A percentile compares a stretch with the other conserved stretches of the same genome.
phyloP scores from a whole-genome alignment of 2,113 vertebrate genomes.

The Cryptomyrus ogoouensis region DNA sequence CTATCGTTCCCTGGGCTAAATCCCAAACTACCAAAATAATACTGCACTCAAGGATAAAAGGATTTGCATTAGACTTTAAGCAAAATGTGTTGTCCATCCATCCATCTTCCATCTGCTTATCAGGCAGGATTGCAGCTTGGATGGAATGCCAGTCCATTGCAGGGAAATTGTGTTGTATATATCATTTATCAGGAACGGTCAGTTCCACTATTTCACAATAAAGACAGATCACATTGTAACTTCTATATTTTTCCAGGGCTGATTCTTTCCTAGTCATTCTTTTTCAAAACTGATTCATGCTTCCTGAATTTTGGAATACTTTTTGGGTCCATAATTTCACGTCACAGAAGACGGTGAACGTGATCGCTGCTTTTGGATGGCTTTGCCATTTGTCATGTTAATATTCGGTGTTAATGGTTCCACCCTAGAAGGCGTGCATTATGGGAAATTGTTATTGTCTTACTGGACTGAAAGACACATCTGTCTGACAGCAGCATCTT shows the following conservation, averaged over 20 bases:
- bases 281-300: not conserved
- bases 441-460: not conserved
- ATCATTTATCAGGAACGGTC: not conserved
- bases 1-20: not conserved
- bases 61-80: conserved; percentile 3
- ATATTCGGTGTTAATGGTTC: conserved; percentile 2
- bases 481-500: not conserved
- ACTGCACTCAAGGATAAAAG: not conserved
- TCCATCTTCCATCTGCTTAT: conserved; percentile 7
- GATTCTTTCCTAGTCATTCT: conserved; percentile 1
- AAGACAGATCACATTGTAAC: not conserved
- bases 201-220: not conserved
- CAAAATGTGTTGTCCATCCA: not conserved
- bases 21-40: not conserved
- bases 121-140: not conserved
- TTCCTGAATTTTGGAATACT: not conserved
- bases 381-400: not conserved
- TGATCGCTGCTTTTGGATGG: not conserved
- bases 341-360: not conserved
- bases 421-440: not conserved
- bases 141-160: not conserved
- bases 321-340: not conserved
- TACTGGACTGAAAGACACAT: not conserved
- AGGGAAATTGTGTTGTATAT: not conserved
- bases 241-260: not conserved